Conservation (phyloP, 2,888 invertebrate species). For the Agonum fuliginosum region DNA sequence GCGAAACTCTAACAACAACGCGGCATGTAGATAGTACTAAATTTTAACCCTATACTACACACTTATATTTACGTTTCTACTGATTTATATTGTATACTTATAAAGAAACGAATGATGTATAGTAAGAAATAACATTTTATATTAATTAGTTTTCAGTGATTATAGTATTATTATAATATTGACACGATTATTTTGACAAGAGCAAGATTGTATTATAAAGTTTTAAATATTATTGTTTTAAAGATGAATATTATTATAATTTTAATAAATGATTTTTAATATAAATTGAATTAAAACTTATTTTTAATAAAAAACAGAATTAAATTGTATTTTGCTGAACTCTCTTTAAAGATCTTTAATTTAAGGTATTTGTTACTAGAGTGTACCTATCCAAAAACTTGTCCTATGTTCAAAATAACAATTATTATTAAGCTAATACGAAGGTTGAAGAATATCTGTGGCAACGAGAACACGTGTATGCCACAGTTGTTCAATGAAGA, state of each 20-base stretch:
- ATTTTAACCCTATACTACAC: conserved; percentile 42
- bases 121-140: conserved; percentile 43
- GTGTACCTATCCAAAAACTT: no score
- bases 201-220: conserved; percentile 29
- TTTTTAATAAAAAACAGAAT: no score
- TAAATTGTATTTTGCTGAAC: no score
- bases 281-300: neutral
- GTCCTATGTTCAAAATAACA: no score
- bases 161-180: conserved; percentile 27
- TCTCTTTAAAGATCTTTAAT: no score
- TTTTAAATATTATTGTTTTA: conserved; percentile 36
- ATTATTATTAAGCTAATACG: no score
- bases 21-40: conserved; percentile 44
- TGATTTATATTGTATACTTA: conserved; percentile 40
- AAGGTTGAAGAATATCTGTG: no score
- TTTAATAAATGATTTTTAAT: conserved; percentile 32
- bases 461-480: no score
- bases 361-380: no score
- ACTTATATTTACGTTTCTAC: conserved; percentile 7
- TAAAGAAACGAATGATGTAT: conserved; percentile 37
- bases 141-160: conserved; percentile 17
- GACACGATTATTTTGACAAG: neutral
- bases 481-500: no score
- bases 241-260: conserved; percentile 27
- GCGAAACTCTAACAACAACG: neutral